phyloP scores from a whole-genome alignment of 2,888 invertebrate genomes.

The Cheilosia impressa region DNA sequence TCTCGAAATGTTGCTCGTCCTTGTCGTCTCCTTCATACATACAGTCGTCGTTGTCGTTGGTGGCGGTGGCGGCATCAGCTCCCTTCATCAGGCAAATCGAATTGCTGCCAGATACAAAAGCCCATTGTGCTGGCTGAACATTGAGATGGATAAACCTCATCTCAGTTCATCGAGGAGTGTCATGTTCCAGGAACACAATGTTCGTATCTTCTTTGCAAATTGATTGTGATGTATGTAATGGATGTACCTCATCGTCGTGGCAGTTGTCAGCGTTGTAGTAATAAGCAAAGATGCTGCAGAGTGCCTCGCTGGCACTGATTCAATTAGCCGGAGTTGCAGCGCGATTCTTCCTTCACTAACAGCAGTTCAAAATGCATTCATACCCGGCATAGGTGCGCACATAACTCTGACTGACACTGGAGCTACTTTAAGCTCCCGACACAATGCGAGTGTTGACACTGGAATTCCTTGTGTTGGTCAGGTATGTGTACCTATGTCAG shows the following conservation, averaged over 20 bases:
- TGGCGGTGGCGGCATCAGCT: neutral
- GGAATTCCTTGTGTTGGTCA: constrained; percentile 45
- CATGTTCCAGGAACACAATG: constrained; percentile 46
- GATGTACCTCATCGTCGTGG: constrained; percentile 45
- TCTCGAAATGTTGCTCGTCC: constrained; percentile 41
- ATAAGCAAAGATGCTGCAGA: constrained; percentile 4
- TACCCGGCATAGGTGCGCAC: constrained; percentile 23
- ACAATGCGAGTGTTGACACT: constrained; percentile 51
- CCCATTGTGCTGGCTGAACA: constrained; percentile 25
- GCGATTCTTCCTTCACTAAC: constrained; percentile 11
- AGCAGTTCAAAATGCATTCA: neutral
- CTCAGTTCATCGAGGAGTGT: constrained; percentile 37
- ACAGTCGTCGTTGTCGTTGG: constrained; percentile 5
- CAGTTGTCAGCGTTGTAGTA: constrained; percentile 10
- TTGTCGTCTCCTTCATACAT: neutral
- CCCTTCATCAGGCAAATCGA: constrained; percentile 47
- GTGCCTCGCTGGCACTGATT: constrained; percentile 38
- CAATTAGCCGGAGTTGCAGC: constrained; percentile 56
- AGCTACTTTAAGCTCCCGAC: constrained; percentile 21
- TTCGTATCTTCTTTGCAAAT: constrained; percentile 24
- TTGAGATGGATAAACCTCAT: constrained; percentile 34
- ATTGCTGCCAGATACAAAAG: constrained; percentile 45
- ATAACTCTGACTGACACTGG: constrained; percentile 46
- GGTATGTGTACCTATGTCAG: constrained; percentile 9
- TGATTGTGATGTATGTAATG: constrained; percentile 53